Conservation (phyloP, 2,888 invertebrate genomes). For the Eupsilia transversa region DNA sequence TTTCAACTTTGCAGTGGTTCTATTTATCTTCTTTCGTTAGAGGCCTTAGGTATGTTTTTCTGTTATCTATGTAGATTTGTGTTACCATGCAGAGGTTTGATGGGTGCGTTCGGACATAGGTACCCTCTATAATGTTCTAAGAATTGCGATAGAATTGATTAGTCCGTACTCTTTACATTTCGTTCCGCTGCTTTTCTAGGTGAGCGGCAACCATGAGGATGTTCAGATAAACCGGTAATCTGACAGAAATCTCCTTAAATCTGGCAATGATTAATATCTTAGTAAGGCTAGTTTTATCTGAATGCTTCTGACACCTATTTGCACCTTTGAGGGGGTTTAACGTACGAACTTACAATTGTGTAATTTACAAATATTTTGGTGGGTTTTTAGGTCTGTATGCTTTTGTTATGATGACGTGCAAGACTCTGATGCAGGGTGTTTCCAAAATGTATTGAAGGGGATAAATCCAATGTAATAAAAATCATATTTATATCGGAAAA, state of each 20-base stretch:
- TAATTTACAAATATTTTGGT: neutral
- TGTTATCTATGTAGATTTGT: too few species aligned
- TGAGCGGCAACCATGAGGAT: too few species aligned
- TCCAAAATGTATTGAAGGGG: neutral
- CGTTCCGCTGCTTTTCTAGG: too few species aligned
- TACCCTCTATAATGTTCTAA: too few species aligned
- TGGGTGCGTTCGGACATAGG: too few species aligned
- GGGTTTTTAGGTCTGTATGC: too few species aligned
- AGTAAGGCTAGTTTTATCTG: neutral
- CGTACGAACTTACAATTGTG: too few species aligned
- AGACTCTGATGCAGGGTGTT: neutral
- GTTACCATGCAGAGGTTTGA: too few species aligned
- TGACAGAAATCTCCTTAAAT: neutral
- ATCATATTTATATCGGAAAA: slow-evolving; percentile 56
- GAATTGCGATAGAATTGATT: too few species aligned
- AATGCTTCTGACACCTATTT: neutral
- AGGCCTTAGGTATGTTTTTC: too few species aligned
- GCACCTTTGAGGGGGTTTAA: too few species aligned
- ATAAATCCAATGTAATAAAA: slow-evolving; percentile 39
- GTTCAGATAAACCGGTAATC: neutral
- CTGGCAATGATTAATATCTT: neutral
- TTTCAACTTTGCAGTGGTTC: neutral
- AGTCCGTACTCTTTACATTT: too few species aligned
- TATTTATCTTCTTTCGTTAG: neutral
- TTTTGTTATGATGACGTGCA: neutral